Conservation (phyloP, 2,113 vertebrate species). For the Cephalopterus ornatus region DNA sequence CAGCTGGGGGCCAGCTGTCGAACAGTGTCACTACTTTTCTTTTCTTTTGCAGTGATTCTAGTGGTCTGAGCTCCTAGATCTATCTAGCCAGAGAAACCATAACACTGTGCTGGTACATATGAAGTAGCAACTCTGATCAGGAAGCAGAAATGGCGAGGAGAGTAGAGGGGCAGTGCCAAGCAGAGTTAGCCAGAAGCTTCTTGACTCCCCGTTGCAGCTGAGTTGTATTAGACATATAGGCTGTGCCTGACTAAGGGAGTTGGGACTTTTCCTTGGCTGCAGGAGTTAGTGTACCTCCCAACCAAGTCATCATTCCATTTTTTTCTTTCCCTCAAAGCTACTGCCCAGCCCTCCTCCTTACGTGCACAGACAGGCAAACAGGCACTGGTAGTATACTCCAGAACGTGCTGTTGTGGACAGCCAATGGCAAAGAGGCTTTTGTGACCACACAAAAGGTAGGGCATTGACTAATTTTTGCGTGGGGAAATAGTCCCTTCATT, state of each 20-base stretch:
- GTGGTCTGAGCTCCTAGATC: not conserved
- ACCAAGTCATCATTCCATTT: not conserved
- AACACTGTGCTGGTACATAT: fast-evolving
- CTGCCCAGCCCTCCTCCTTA: not conserved
- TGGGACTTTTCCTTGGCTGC: not conserved
- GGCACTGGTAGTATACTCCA: fast-evolving
- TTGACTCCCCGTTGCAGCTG: not conserved
- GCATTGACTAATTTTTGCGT: not conserved
- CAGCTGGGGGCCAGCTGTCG: not conserved
- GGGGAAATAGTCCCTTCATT: not conserved
- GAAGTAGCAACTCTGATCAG: fast-evolving
- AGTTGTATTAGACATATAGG: not conserved
- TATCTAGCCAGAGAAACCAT: not conserved
- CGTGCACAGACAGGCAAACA: fast-evolving
- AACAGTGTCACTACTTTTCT: not conserved
- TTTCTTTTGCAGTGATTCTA: not conserved
- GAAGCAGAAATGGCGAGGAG: not conserved
- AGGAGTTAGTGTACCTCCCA: not conserved
- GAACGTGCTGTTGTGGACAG: not conserved
- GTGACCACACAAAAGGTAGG: not conserved
- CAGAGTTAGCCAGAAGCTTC: not conserved
- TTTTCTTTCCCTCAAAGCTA: not conserved
- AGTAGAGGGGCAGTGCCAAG: not conserved
- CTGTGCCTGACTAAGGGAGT: not conserved
- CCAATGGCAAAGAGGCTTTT: not conserved